Conservation (phyloP, 2,113 vertebrate genomes). For the Girardinichthys multiradiatus region DNA sequence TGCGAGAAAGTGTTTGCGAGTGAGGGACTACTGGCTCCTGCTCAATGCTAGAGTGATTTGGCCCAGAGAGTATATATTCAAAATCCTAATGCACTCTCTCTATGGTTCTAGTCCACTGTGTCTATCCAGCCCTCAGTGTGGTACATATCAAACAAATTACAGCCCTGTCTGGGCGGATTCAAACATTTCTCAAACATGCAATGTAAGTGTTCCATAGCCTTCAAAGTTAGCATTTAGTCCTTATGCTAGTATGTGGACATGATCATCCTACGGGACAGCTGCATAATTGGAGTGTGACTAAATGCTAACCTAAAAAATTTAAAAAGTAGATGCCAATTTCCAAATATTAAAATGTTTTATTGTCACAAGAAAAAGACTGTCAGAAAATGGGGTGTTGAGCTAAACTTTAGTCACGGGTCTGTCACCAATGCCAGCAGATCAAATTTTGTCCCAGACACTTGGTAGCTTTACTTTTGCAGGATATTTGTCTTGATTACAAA, state of each 20-base stretch:
- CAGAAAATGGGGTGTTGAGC: too few relatives aligned
- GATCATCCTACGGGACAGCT: not conserved
- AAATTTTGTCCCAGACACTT: too few relatives aligned
- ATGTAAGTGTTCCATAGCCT: not conserved
- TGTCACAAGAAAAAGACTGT: too few relatives aligned
- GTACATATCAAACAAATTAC: slow-evolving; percentile 7
- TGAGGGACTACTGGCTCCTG: slow-evolving; percentile 52
- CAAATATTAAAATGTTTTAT: too few relatives aligned
- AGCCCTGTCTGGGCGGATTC: slow-evolving; percentile 15
- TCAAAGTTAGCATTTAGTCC: not conserved
- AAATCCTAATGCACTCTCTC: slow-evolving; percentile 47
- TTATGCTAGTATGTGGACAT: not conserved
- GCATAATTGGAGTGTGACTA: not conserved
- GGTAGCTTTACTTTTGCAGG: too few relatives aligned
- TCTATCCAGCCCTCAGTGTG: slow-evolving; percentile 1
- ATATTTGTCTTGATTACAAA: too few relatives aligned
- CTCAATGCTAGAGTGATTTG: slow-evolving; percentile 55
- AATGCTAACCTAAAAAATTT: not conserved
- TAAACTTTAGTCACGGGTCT: too few relatives aligned
- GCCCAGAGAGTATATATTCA: slow-evolving; percentile 37
- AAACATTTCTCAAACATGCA: slow-evolving; percentile 1
- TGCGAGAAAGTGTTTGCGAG: slow-evolving; percentile 2
- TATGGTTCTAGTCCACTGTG: slow-evolving; percentile 4
- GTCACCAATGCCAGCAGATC: too few relatives aligned
- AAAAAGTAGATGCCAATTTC: too few relatives aligned